These are phyloP conservation scores for Holothuria glaberrima DNA, from an alignment of 35 echinoderm and acorn worm species.

Conservation along the genomic window DNA sequence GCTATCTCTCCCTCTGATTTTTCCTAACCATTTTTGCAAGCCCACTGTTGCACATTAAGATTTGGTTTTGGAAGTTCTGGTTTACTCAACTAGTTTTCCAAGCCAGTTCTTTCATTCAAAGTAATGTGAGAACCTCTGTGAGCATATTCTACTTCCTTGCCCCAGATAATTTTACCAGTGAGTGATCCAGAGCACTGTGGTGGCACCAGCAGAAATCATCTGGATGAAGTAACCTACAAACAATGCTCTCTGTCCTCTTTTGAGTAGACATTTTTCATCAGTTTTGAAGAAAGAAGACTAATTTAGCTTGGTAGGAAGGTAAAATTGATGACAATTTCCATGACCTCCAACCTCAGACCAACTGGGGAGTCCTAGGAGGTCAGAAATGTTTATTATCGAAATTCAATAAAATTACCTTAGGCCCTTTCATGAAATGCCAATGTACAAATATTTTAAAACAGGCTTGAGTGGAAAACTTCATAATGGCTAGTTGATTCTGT, in stretches of 20 bases:
- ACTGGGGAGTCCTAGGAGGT: constrained; percentile 52
- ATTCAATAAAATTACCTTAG: constrained; percentile 61
- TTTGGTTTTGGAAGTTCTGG: too few relatives aligned
- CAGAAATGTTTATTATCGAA: constrained; percentile 61
- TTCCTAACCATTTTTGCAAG: too few relatives aligned
- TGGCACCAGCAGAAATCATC: too few relatives aligned
- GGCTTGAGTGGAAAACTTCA: not conserved
- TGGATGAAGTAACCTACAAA: too few relatives aligned
- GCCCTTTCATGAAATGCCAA: constrained; percentile 46
- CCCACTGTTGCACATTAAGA: too few relatives aligned
- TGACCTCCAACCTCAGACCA: constrained; percentile 11
- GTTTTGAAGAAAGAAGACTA: constrained; percentile 1
- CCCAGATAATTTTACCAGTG: too few relatives aligned
- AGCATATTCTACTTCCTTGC: too few relatives aligned
- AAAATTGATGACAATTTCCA: constrained; percentile 46
- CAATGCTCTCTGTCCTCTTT: not conserved
- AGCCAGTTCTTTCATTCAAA: too few relatives aligned
- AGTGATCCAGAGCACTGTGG: too few relatives aligned
- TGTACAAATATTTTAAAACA: constrained; percentile 48
- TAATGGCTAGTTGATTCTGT: not conserved
- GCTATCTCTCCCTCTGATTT: too few relatives aligned
- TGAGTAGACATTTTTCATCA: constrained; percentile 43
- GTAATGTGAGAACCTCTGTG: too few relatives aligned
- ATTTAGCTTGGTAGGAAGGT: constrained; percentile 44
- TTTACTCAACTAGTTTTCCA: too few relatives aligned